Percentiles rank a stretch among this genome's conserved stretches.
Evolutionary conservation across 2,113 vertebrate genomes (phyloP).

Genomic region (Paracanthobrama guichenoti): DNA sequence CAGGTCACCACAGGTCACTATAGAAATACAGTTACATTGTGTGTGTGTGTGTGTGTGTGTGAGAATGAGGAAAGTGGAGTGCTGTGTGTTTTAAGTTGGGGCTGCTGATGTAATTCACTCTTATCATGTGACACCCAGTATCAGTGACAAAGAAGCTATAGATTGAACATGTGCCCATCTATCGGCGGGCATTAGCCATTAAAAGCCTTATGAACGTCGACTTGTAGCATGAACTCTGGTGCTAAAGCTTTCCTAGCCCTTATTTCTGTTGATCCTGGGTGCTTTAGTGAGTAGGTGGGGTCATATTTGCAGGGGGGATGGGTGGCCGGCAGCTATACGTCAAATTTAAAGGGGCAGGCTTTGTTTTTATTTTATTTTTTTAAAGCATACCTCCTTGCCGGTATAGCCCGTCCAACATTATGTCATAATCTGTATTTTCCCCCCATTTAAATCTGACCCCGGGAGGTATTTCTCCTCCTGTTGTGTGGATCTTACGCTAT

Average conservation of each 20-base stretch:
- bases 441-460: constrained; percentile 2
- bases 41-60: background rate
- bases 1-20: constrained; percentile 16
- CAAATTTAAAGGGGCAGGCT: constrained; percentile 73
- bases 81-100: constrained; percentile 52
- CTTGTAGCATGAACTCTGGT: background rate
- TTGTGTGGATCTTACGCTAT: background rate
- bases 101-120: constrained; percentile 67
- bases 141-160: constrained; percentile 60
- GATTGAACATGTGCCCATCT: background rate
- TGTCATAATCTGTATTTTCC: background rate
- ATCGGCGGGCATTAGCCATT: constrained; percentile 18
- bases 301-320: constrained; percentile 66
- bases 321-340: constrained; percentile 66
- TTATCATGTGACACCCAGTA: constrained; percentile 68
- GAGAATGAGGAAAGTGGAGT: constrained; percentile 55
- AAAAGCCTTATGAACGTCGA: constrained; percentile 53
- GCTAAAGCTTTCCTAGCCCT: background rate
- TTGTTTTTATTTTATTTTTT: constrained; percentile 58
- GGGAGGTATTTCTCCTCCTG: background rate
- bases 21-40: constrained; percentile 2
- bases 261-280: constrained; percentile 48
- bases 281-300: constrained; percentile 42
- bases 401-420: background rate
- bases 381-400: constrained; percentile 56